These are phyloP conservation scores for Oncorhynchus masou DNA, from an alignment of 2,113 vertebrate species.

Conservation along the genomic window DNA sequence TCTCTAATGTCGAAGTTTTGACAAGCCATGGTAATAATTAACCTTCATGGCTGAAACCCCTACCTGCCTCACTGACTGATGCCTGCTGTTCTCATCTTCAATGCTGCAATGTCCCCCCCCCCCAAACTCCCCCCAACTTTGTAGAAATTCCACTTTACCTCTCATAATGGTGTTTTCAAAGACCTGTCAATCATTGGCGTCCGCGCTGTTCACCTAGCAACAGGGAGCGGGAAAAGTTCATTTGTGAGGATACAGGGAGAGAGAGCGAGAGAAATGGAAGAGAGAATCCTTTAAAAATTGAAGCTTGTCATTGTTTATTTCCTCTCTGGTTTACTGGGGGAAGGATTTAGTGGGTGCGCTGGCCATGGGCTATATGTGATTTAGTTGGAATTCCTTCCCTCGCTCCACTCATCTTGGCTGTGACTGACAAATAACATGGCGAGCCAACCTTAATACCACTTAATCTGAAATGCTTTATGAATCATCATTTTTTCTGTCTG, in stretches of 20 bases:
- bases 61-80: not conserved
- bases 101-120: slow-evolving; percentile 2
- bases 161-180: slow-evolving; percentile 24
- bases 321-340: slow-evolving; percentile 20
- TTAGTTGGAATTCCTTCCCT: slow-evolving; percentile 32
- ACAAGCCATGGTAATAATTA: slow-evolving; percentile 39
- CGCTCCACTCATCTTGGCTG: slow-evolving; percentile 23
- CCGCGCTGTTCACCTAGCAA: slow-evolving; percentile 16
- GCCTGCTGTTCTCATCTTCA: not conserved
- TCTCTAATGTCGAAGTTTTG: slow-evolving; percentile 41
- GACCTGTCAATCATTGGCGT: slow-evolving; percentile 11
- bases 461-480: slow-evolving; percentile 27
- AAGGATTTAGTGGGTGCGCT: slow-evolving; percentile 41
- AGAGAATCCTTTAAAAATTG: not conserved
- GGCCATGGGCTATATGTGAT: slow-evolving; percentile 40
- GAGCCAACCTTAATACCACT: slow-evolving; percentile 39
- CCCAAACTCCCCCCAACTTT: not conserved
- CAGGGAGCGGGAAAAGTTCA: not conserved
- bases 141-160: slow-evolving; percentile 6
- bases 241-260: not conserved
- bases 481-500: not conserved
- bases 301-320: slow-evolving; percentile 35
- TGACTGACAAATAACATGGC: slow-evolving; percentile 44
- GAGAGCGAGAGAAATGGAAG: not conserved
- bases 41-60: slow-evolving; percentile 7